Conservation (phyloP, 1,140 invertebrate genomes). For the Mylabris phalerata region DNA sequence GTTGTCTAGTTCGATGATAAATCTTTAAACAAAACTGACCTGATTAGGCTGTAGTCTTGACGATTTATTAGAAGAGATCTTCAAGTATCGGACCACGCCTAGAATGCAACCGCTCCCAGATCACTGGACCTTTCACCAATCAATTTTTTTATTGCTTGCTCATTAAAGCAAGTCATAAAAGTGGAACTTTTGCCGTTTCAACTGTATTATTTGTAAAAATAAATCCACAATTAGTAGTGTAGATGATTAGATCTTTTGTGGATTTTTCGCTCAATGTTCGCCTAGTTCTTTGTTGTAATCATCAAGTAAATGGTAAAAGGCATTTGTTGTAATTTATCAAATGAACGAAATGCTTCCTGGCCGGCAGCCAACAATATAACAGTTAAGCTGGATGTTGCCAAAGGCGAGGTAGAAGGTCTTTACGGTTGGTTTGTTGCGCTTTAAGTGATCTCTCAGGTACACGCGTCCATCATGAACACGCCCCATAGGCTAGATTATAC, state of each 20-base stretch:
- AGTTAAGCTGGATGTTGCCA: conserved; percentile 4
- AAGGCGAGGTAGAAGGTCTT: conserved; percentile 17
- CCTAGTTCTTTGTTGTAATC: too few relatives aligned
- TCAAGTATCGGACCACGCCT: conserved; percentile 23
- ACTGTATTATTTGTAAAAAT: too few relatives aligned
- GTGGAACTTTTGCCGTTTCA: too few relatives aligned
- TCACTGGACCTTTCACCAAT: neutral
- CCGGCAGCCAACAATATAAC: conserved; percentile 15
- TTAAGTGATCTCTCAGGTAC: conserved; percentile 11
- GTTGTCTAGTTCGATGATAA: too few relatives aligned
- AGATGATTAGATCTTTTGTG: too few relatives aligned
- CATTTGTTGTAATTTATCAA: too few relatives aligned
- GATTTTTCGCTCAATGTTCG: too few relatives aligned
- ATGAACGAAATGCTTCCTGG: conserved; percentile 15
- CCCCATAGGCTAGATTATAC: neutral
- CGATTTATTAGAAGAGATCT: neutral
- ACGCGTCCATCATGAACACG: conserved; percentile 19
- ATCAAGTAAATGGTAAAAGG: too few relatives aligned
- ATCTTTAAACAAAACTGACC: neutral
- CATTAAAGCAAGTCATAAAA: too few relatives aligned
- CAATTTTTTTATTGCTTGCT: too few relatives aligned
- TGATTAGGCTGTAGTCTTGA: conserved; percentile 22
- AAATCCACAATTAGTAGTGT: too few relatives aligned
- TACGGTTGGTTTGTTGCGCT: conserved; percentile 20
- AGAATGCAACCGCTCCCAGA: conserved; percentile 1